A percentile compares a stretch with the other conserved stretches of the same genome.
Conservation (phyloP, 1,140 invertebrate genomes). For the Ctenoplectra terminalis region DNA sequence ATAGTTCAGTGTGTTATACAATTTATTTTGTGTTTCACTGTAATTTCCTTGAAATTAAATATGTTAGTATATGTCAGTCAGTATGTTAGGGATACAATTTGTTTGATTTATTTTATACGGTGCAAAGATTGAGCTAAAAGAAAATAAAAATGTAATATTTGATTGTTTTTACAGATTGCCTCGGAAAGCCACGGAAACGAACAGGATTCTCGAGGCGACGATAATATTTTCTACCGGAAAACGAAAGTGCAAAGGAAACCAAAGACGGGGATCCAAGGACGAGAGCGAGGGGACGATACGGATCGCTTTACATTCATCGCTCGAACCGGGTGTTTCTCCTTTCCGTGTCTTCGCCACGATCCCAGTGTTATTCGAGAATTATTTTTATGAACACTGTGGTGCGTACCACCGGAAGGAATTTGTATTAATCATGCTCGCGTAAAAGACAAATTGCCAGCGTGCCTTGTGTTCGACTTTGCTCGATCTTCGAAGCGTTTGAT, state of each 20-base stretch:
- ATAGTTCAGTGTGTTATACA: too few species aligned
- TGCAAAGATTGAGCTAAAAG: too few species aligned
- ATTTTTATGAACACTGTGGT: background rate
- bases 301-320: slow-evolving; percentile 5
- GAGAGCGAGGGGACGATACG: background rate
- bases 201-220: slow-evolving; percentile 9
- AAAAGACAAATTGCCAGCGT: slow-evolving; percentile 29
- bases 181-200: slow-evolving; percentile 11
- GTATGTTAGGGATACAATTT: too few species aligned
- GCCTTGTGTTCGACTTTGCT: background rate
- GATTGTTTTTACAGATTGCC: slow-evolving; percentile 27
- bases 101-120: too few species aligned
- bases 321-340: slow-evolving; percentile 2
- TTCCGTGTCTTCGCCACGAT: background rate
- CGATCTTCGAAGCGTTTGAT: slow-evolving; percentile 1
- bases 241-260: background rate
- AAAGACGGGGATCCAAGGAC: slow-evolving; percentile 7
- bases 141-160: too few species aligned
- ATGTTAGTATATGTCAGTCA: too few species aligned
- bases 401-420: too few species aligned
- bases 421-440: slow-evolving; percentile 1
- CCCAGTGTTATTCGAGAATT: background rate
- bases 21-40: too few species aligned
- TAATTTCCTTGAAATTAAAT: too few species aligned
- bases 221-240: background rate